Percentiles rank a stretch among this genome's conserved stretches.
phyloP scores from a whole-genome alignment of 2,888 invertebrate species.

The Pristionchus japonicus region DNA sequence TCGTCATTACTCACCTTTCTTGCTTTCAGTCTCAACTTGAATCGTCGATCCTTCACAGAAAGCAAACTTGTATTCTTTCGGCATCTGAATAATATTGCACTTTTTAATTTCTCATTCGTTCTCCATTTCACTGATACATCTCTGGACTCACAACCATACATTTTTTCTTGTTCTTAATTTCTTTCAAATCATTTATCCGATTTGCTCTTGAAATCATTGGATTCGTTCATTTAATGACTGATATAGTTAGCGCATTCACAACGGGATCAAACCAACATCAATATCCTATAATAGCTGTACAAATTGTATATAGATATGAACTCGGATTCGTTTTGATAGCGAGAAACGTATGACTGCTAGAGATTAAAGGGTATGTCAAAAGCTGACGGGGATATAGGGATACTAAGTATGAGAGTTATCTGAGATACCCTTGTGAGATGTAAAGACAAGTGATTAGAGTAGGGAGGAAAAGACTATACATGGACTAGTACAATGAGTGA shows the following conservation, averaged over 20 bases:
- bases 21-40: not conserved
- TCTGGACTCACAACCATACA: not conserved
- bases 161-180: not conserved
- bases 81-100: not conserved
- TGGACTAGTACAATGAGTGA: not conserved
- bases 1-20: not conserved
- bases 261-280: not conserved
- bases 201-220: not conserved
- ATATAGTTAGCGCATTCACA: slow-evolving; percentile 3
- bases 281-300: slow-evolving; percentile 28
- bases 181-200: slow-evolving; percentile 21
- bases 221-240: slow-evolving; percentile 8
- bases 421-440: slow-evolving; percentile 39
- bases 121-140: not conserved
- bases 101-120: not conserved
- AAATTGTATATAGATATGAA: slow-evolving; percentile 1
- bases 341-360: not conserved
- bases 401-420: slow-evolving; percentile 22
- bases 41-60: slow-evolving; percentile 28
- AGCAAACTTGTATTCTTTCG: slow-evolving; percentile 3
- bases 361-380: not conserved
- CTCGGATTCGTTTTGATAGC: not conserved
- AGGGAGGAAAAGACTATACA: not conserved
- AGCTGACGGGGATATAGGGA: not conserved
- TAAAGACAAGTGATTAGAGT: not conserved